Percentiles rank a stretch among this genome's conserved stretches.
Evolutionary conservation across 2,797 vertebrate species (phyloP).

Genomic region (Luscinia megarhynchos): DNA sequence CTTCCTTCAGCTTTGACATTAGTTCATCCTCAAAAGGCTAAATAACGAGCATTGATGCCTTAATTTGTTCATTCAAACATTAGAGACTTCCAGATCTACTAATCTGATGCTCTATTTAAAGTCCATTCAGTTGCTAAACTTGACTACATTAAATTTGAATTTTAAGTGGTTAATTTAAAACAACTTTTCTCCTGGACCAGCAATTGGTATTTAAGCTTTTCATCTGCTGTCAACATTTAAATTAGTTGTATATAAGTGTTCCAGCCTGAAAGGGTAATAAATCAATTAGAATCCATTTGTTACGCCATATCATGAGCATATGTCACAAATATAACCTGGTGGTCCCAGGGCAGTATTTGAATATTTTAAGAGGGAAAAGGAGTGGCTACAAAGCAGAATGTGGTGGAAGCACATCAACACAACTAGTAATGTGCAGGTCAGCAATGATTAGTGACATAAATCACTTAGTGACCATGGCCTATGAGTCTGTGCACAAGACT

Average conservation of each 20-base stretch:
- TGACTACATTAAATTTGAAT: constrained; percentile 59
- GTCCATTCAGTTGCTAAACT: constrained; percentile 60
- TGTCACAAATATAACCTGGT: constrained; percentile 33
- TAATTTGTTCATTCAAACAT: constrained; percentile 68
- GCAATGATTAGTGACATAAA: neutral
- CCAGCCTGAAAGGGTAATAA: constrained; percentile 76
- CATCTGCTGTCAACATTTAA: constrained; percentile 59
- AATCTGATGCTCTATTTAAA: constrained; percentile 53
- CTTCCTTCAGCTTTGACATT: constrained; percentile 30
- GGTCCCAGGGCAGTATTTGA: constrained; percentile 20
- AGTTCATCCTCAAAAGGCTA: constrained; percentile 67
- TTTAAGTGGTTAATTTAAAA: constrained; percentile 59
- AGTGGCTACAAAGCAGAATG: constrained; percentile 9
- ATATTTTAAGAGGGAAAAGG: constrained; percentile 44
- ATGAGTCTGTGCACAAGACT: neutral
- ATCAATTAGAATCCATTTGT: constrained; percentile 80
- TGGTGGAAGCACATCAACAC: constrained; percentile 56
- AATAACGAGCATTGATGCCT: constrained; percentile 66
- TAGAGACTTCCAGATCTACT: constrained; percentile 68
- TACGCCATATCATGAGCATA: constrained; percentile 66
- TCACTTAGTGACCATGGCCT: neutral
- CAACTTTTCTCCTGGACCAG: constrained; percentile 46
- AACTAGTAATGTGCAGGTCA: neutral
- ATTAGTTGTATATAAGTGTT: constrained; percentile 47
- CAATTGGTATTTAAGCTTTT: constrained; percentile 40